phyloP scores from a whole-genome alignment of 2,113 vertebrate species.

The Hyperoodon ampullatus region DNA sequence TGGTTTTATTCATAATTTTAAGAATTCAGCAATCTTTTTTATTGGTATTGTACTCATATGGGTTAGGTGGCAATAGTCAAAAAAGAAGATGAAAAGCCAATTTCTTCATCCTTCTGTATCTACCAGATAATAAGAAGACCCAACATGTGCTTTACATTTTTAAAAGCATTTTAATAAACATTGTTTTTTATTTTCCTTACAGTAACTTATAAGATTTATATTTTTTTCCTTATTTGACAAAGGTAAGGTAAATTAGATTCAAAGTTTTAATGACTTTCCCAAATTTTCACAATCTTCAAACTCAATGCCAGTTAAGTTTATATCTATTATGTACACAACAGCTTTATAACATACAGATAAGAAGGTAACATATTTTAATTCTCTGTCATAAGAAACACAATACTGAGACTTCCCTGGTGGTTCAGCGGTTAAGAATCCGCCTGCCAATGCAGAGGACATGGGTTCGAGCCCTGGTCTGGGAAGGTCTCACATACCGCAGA shows the following conservation, averaged over 20 bases:
- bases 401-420: background rate
- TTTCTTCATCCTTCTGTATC: background rate
- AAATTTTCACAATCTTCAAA: background rate
- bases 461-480: no score
- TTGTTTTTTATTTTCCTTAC: background rate
- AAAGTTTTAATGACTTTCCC: background rate
- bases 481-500: no score
- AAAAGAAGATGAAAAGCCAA: background rate
- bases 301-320: background rate
- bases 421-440: no score
- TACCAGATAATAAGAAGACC: background rate
- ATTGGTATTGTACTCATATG: background rate
- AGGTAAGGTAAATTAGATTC: background rate
- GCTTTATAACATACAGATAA: background rate
- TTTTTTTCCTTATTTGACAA: background rate
- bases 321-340: background rate
- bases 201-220: background rate
- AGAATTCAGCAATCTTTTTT: background rate
- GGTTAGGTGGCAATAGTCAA: background rate
- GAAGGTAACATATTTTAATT: background rate
- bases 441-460: no score
- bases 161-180: background rate
- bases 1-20: background rate
- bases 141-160: background rate
- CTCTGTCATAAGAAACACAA: background rate